A percentile compares a stretch with the other conserved stretches of the same genome.
Conservation (phyloP, 2,797 vertebrate genomes). For the Antrozous pallidus region DNA sequence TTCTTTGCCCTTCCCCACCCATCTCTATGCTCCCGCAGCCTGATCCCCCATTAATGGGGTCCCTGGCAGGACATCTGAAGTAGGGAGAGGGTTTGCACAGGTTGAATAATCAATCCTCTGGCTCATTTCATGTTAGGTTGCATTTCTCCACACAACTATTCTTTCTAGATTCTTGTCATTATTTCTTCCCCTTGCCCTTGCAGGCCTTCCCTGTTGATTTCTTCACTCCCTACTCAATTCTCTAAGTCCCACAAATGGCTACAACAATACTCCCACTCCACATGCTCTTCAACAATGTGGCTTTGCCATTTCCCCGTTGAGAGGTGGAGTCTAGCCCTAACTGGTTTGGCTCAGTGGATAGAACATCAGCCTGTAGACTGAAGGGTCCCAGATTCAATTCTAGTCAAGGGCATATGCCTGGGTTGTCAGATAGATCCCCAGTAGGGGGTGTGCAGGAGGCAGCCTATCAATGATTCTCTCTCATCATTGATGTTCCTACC, state of each 20-base stretch:
- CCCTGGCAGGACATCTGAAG: neutral
- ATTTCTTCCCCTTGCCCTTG: neutral
- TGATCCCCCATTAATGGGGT: neutral
- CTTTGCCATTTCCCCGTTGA: neutral
- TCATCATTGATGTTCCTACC: no score
- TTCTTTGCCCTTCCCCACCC: neutral
- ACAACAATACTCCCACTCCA: neutral
- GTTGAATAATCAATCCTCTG: neutral
- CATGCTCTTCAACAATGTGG: neutral
- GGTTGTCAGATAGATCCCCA: no score
- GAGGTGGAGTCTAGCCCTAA: neutral
- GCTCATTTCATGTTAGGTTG: neutral
- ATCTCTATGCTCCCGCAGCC: neutral
- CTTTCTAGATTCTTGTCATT: neutral
- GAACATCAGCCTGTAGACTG: no score
- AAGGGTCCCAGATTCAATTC: no score
- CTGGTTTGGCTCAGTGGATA: no score
- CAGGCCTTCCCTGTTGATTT: neutral
- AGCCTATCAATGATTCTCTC: no score
- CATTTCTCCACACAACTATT: neutral
- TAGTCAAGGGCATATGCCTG: no score
- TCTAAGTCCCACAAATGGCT: neutral
- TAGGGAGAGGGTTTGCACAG: neutral
- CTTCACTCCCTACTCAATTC: neutral
- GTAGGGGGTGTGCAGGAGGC: no score